Evolutionary conservation across 1,140 invertebrate species (phyloP), one percentile per base, ranked within the genome.

Genomic region (Bathynomus jamesi): DNA sequence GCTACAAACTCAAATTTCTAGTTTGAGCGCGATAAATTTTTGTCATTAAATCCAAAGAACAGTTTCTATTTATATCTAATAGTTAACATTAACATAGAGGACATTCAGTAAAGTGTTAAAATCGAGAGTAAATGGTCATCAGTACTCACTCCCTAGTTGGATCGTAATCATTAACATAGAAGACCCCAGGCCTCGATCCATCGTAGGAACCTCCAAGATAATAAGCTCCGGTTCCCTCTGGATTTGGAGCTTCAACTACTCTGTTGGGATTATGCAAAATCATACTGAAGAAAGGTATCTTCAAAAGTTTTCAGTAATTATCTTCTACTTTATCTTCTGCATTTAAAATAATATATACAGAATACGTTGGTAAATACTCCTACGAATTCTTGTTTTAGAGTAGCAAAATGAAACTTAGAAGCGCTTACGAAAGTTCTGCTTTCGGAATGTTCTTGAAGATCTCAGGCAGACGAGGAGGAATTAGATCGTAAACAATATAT

Each of bases 401-500:
- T 27, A 21, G 7, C 24, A 53, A 17, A 53, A 5, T 53, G 21
- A 53, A 53, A 53, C 21, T 3, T 3, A 53, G 5, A 53, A 5
- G 21, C 21, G 21, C 60, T 40, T 32, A 69, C 67, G 28, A 24
- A 17, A 78, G 21, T 63, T 64, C 65, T 25, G 62, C 31, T n/a
- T 71, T 29, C 1, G 78, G 78, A 53, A 78, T 77, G 11, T 66
- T 65, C 30, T 75, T 75, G 30, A 79, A 78, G 17, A 77, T 63
- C 60, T 28, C 11, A 1, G 29, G 30, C 4, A 81, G 46, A 46
- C 79, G 76, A 17, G 80, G 81, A 24, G 73, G 62, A 60, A 82
- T 82, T 29, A 72, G 74, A 21, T 82, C 74, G 30, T 76, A 76
- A 11, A 82, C 77, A 28, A 80, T 78, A 30, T 81, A 28, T 53